A percentile compares a stretch with the other conserved stretches of the same genome.
Conservation (phyloP, 2,797 vertebrate genomes). For the Tenualosa ilisha region DNA sequence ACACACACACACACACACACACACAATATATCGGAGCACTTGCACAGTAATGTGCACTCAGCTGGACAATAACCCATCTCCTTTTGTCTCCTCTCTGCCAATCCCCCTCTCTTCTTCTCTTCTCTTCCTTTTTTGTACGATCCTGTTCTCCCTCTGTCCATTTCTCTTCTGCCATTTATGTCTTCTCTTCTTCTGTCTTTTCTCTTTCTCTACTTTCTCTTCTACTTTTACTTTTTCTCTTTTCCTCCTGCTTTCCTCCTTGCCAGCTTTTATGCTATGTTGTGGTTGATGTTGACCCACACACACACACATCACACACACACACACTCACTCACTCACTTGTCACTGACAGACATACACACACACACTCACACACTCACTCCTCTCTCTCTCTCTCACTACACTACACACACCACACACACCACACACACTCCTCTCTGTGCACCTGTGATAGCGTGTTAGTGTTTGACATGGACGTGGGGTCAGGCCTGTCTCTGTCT, state of each 20-base stretch:
- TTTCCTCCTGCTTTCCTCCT: no score
- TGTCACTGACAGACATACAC: no score
- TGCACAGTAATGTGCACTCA: constrained; percentile 19
- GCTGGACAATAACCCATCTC: constrained; percentile 5
- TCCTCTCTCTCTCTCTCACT: background rate
- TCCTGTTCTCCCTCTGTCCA: background rate
- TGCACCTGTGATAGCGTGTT: background rate
- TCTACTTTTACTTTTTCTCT: background rate
- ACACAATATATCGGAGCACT: constrained; percentile 2
- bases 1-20: background rate
- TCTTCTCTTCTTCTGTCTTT: background rate
- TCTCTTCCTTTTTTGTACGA: background rate
- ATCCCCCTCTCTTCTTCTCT: background rate
- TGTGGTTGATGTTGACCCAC: background rate
- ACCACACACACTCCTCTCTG: background rate
- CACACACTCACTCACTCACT: background rate
- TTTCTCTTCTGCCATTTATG: background rate
- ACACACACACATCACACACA: no score
- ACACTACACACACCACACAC: background rate
- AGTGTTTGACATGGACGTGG: background rate
- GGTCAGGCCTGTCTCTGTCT: background rate
- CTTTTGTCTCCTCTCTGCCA: background rate
- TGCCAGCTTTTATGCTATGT: no score
- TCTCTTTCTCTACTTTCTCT: background rate
- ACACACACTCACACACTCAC: background rate